A percentile compares a stretch with the other conserved stretches of the same genome.
Conservation (phyloP, 37 sponge, comb jelly and placozoan species). For the Halisarca cf. caerulea region DNA sequence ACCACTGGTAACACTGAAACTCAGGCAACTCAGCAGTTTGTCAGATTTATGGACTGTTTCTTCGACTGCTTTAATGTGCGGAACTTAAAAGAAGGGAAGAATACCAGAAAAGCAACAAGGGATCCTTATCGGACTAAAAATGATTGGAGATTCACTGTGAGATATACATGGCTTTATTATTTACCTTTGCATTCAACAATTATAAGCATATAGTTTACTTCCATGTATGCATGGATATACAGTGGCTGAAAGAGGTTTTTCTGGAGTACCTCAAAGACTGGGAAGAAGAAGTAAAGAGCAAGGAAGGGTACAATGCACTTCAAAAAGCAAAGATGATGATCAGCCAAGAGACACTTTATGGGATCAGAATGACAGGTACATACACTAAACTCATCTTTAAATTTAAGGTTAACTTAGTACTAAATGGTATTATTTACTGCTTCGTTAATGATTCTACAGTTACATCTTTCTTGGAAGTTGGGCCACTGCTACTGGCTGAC, state of each 20-base stretch:
- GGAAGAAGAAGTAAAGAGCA: constrained; percentile 1
- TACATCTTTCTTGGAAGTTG: neutral
- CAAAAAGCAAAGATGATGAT: constrained; percentile 16
- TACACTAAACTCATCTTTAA: neutral
- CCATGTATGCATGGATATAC: neutral
- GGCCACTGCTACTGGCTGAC: neutral
- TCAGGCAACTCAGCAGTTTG: constrained; percentile 33
- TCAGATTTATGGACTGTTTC: constrained; percentile 28
- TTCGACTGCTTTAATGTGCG: constrained; percentile 43
- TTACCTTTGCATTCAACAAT: neutral
- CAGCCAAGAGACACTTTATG: constrained; percentile 8
- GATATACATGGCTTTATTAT: neutral
- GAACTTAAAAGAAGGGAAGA: constrained; percentile 5
- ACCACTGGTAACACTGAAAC: neutral
- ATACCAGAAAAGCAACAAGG: neutral
- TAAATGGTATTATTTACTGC: neutral
- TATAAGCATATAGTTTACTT: neutral
- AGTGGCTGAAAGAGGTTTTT: constrained; percentile 14
- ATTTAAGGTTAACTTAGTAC: neutral
- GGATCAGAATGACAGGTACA: neutral
- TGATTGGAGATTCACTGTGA: constrained; percentile 30
- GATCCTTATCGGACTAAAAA: constrained; percentile 22
- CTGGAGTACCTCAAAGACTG: constrained; percentile 12
- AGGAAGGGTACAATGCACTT: neutral
- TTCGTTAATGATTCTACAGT: neutral